Evolutionary conservation across 2,888 invertebrate species (phyloP).

Genomic region (Polydrusus cervinus): DNA sequence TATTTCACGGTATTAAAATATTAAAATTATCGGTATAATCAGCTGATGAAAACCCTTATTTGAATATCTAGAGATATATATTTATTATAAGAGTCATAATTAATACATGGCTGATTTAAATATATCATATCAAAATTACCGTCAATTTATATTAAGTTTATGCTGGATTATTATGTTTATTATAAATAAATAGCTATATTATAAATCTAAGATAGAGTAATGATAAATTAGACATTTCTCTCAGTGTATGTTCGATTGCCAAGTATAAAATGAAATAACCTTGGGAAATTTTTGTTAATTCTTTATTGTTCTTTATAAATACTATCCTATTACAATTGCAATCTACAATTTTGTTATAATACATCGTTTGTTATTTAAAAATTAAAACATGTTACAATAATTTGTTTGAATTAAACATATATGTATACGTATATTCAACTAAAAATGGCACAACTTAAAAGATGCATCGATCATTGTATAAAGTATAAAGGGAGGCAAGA

Average conservation of each 20-base stretch:
- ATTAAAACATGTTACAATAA: slow-evolving; percentile 31
- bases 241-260: not conserved
- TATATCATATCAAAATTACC: no score
- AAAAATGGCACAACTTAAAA: slow-evolving; percentile 41
- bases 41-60: slow-evolving; percentile 23
- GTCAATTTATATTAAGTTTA: no score
- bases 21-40: slow-evolving; percentile 36
- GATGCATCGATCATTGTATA: slow-evolving; percentile 32
- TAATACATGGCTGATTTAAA: no score
- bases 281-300: slow-evolving; percentile 22
- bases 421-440: slow-evolving; percentile 20
- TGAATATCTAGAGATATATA: not conserved
- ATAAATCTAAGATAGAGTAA: no score
- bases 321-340: slow-evolving; percentile 35
- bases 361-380: slow-evolving; percentile 32
- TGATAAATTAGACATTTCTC: no score
- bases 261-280: not conserved
- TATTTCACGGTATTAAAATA: slow-evolving; percentile 44
- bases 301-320: slow-evolving; percentile 39
- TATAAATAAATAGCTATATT: no score
- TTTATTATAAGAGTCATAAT: no score
- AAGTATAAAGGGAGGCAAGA: slow-evolving; percentile 37
- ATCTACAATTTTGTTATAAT: slow-evolving; percentile 39
- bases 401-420: slow-evolving; percentile 27
- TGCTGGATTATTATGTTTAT: no score